phyloP scores from a whole-genome alignment of 2,797 vertebrate species.

The Tympanoctomys barrerae region DNA sequence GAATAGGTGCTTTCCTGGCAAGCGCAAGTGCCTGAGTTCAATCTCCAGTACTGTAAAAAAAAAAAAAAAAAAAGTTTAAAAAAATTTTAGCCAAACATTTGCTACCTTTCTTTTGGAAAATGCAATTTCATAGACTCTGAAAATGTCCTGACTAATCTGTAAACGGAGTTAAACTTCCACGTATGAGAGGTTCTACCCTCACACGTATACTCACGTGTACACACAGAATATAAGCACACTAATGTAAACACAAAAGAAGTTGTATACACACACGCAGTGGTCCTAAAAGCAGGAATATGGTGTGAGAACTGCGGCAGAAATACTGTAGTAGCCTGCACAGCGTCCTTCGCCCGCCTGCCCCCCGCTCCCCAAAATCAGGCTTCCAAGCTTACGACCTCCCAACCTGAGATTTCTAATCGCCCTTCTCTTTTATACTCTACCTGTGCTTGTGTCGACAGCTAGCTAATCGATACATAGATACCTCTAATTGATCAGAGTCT shows the following conservation, averaged over 20 bases:
- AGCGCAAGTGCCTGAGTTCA: too few species aligned
- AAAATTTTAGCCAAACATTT: background rate
- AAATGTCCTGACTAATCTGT: background rate
- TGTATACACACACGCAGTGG: background rate
- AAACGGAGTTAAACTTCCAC: background rate
- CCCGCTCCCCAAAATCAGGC: background rate
- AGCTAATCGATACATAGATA: background rate
- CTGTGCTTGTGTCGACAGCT: background rate
- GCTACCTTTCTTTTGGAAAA: constrained; percentile 31
- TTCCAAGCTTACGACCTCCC: background rate
- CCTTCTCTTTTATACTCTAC: background rate
- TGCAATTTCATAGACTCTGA: background rate
- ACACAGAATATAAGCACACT: too few species aligned
- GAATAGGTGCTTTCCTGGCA: too few species aligned
- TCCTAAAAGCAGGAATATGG: background rate
- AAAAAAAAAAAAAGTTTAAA: too few species aligned
- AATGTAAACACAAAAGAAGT: background rate
- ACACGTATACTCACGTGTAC: too few species aligned
- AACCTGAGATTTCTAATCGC: background rate
- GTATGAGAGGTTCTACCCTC: background rate
- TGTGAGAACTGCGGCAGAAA: background rate
- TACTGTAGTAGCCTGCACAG: background rate
- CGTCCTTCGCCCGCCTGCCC: background rate
- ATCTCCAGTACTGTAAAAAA: too few species aligned
- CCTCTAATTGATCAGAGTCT: background rate